Conservation (phyloP, 2,888 invertebrate genomes). For the Atrina japonica region DNA sequence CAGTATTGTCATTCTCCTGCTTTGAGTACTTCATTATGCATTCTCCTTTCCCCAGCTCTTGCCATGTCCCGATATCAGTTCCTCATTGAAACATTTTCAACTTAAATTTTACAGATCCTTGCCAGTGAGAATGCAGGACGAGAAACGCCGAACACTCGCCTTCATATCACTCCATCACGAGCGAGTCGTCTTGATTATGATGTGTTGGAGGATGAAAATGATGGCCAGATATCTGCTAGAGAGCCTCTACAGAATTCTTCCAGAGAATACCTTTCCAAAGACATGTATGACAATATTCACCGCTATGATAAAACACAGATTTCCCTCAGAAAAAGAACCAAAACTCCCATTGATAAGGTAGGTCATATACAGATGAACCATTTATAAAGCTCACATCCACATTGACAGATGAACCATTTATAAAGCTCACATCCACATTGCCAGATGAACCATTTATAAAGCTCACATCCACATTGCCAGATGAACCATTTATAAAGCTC, state of each 20-base stretch:
- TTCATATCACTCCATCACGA: slow-evolving; percentile 56
- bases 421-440: too few relatives aligned
- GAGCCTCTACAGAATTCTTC: slow-evolving; percentile 57
- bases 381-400: too few relatives aligned
- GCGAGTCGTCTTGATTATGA: slow-evolving; percentile 60
- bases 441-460: too few relatives aligned
- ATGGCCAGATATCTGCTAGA: slow-evolving; percentile 58
- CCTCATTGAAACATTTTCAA: too few relatives aligned
- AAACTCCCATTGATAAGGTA: slow-evolving; percentile 69
- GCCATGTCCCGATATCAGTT: too few relatives aligned
- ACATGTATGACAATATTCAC: slow-evolving; percentile 52
- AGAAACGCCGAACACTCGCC: slow-evolving; percentile 55
- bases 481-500: too few relatives aligned
- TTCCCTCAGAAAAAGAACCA: slow-evolving; percentile 64
- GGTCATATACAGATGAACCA: too few relatives aligned
- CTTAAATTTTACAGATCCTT: slow-evolving; percentile 52
- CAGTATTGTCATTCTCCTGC: too few relatives aligned
- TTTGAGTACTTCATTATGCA: too few relatives aligned
- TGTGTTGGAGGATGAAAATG: slow-evolving; percentile 49
- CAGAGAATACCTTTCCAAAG: slow-evolving; percentile 49
- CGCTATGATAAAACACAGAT: slow-evolving; percentile 60
- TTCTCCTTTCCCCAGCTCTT: too few relatives aligned
- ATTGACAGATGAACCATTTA: too few relatives aligned
- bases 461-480: too few relatives aligned
- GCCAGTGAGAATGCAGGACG: slow-evolving; percentile 63